Base-by-base conservation (phyloP, 2,888 invertebrate genomes). In the Dryobota labecula region DNA sequence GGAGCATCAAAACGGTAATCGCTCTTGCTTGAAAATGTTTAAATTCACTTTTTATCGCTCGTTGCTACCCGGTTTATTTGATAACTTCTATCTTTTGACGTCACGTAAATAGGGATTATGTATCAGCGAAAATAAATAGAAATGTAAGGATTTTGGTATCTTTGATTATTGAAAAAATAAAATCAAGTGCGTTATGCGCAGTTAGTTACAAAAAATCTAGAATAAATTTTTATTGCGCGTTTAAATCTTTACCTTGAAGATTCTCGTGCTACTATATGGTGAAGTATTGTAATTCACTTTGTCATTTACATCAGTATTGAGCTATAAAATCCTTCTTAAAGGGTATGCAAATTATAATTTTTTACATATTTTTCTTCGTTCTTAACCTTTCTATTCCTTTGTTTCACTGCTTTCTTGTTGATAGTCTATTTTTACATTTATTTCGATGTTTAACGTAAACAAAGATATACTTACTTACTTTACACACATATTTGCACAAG, bases 51-150 rank as follows among this genome's bases (percentile, higher is more conserved):
- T 72, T 67, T 80, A 80, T 80, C 72, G 70, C 56, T 56, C 65
- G 77, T 85, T 85, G 80, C 85, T 70, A 78, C 27, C 80, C 71
- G 73, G 63, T 15, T 62, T 70, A 43, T 68, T 63, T 53, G 80
- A 83, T 85, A 73, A 68, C 54, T 62, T 60, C 18, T 75, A 74
- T 79, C 85, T 83, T 47, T 20, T 74, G 70, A 79, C 83, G 83
- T 84, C 76, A 68, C 9, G 2, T 47, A 18, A 30, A 63, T 36
- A 47, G 27, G 80, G 66, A 73, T 82, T 78, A 69, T 66, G 49
- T 66, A 54, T 62, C 53, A 63, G 62, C 70, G 27, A 61, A 78
- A 65, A 82, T 82, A 76, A 70, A 70, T 77, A 68, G 54, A 70
- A 70, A 70, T 78, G 36, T 13, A 70, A 62, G 43, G 65, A 76